Evolutionary conservation across 2,888 invertebrate species (phyloP), one percentile per base, ranked within the genome.

Genomic region (Harpagoxenus sublaevis): DNA sequence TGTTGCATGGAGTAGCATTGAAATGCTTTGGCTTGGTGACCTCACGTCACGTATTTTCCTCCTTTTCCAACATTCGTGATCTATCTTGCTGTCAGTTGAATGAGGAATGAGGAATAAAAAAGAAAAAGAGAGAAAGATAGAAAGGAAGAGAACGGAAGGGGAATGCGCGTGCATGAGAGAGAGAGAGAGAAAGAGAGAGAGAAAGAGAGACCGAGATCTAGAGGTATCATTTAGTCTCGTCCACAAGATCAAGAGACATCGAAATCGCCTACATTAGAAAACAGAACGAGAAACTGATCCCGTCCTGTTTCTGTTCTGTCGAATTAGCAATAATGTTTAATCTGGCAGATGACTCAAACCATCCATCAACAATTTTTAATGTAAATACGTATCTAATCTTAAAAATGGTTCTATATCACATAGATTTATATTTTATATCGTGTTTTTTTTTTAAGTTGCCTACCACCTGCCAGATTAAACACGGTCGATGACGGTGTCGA

Each of bases 1-100:
- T 35, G 48, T 60, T 60, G 73, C 48, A 60, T 60, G 79, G 28
- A 48, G 71, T 89, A 89, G 92, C 92, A 91, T 92, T 92, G 91
- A 92, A 92, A 91, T 90, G 91, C 89, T 90, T 90, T 91, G 92
- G 92, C 92, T 92, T 92, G 93, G 93, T 91, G 91, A 92, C 92
- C 91, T 90, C 92, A 92, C 94, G 92, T 92, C 93, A 92, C 91
- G 92, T 92, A 86, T 86, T 83, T 79, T 68, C 51, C 51, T 81
- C 81, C 63, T 75, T 79, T 84, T 85, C 83, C 85, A 82, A 79
- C 42, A 75, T 75, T 68, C 73, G 31, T 45, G 42, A 42, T 71
- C 63, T 75, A 68, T 73, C 48, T 85, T 77, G 10, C 73, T 42
- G 10, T 86, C 83, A 75, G 83, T 55, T 51, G 63, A 77, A 79